phyloP scores from a whole-genome alignment of 2,113 vertebrate genomes.

The Daboia siamensis region DNA sequence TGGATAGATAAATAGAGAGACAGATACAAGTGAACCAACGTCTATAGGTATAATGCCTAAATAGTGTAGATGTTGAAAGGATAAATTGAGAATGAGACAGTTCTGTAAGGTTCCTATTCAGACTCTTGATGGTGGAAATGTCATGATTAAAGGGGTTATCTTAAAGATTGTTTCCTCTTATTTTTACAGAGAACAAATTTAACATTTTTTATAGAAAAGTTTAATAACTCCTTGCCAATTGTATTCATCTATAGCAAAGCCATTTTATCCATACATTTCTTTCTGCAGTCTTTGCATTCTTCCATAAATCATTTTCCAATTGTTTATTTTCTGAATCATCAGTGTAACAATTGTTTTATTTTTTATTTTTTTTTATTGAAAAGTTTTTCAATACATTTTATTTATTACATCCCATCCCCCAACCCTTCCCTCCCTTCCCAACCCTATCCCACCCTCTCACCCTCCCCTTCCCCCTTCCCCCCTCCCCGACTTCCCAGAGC shows the following conservation, averaged over 20 bases:
- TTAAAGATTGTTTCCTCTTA: neutral
- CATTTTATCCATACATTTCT: neutral
- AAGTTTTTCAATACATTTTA: no score
- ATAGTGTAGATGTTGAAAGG: neutral
- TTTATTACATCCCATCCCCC: no score
- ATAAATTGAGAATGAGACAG: neutral
- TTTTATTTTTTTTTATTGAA: no score
- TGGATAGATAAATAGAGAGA: neutral
- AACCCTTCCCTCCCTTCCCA: no score
- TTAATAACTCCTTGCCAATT: neutral
- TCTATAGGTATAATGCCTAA: neutral
- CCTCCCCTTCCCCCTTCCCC: no score
- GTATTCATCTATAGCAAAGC: conserved; percentile 7
- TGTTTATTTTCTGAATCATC: conserved; percentile 8
- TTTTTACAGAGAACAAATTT: neutral
- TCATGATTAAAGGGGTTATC: neutral
- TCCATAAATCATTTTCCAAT: conserved; percentile 17
- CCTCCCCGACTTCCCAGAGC: no score
- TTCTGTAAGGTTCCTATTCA: neutral
- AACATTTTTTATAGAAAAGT: neutral
- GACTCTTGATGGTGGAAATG: neutral
- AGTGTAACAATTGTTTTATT: conserved; percentile 28
- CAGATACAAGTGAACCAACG: neutral
- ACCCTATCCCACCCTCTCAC: no score
- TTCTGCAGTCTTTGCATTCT: conserved; percentile 14